These are phyloP conservation scores for Phthorimaea operculella DNA, from an alignment of 1,140 invertebrate genomes.

Conservation along the genomic window DNA sequence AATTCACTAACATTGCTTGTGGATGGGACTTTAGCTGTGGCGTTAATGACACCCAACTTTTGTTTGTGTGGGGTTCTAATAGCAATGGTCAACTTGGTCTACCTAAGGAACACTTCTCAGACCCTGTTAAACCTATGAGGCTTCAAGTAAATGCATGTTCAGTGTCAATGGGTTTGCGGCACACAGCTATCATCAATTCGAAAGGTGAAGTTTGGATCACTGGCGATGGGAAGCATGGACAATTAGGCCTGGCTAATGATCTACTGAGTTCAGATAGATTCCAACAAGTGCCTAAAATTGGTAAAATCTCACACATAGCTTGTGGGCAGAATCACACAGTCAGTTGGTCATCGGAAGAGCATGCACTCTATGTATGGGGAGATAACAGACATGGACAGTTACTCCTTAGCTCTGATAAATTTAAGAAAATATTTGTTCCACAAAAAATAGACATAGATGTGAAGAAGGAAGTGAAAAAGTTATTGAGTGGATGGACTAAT, in stretches of 20 bases:
- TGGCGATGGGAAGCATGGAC: constrained; percentile 73
- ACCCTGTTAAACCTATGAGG: constrained; percentile 49
- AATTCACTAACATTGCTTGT: constrained; percentile 72
- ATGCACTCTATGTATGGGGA: constrained; percentile 75
- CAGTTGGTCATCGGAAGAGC: constrained; percentile 68
- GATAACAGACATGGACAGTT: constrained; percentile 81
- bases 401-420: constrained; percentile 61
- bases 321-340: constrained; percentile 82
- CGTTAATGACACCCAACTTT: constrained; percentile 71
- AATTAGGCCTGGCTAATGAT: constrained; percentile 70
- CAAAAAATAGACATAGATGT: constrained; percentile 68
- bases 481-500: constrained; percentile 81
- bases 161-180: constrained; percentile 72
- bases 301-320: constrained; percentile 68
- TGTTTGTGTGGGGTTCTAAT: constrained; percentile 84
- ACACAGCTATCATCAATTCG: constrained; percentile 75
- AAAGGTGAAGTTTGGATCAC: constrained; percentile 71
- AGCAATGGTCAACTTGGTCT: constrained; percentile 78
- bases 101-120: constrained; percentile 57
- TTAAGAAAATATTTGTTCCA: constrained; percentile 51
- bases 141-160: constrained; percentile 53
- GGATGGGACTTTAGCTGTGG: constrained; percentile 80
- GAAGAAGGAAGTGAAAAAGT: constrained; percentile 57
- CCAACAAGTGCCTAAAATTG: constrained; percentile 69
- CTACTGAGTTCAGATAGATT: constrained; percentile 61